Base-by-base conservation (phyloP, 2,113 vertebrate species). In the Osmerus mordax region DNA sequence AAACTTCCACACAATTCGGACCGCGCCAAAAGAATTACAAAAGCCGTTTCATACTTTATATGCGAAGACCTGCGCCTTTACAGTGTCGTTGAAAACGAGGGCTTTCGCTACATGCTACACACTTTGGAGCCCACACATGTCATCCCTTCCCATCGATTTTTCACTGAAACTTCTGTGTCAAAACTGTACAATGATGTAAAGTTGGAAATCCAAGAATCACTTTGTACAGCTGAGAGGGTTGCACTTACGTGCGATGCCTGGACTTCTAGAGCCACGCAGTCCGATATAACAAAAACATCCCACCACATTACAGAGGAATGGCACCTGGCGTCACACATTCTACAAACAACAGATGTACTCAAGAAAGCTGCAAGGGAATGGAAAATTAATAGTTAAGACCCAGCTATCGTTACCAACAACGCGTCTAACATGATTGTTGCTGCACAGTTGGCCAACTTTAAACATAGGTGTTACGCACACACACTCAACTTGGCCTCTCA, bases 41-140 rank as follows among this genome's bases (percentile, higher is more conserved):
- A 52, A 52, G 36, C 16, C 2, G 21, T 69, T 69, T 56, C 56
- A 69, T 55, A 41, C 53, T 69, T 69, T 41, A 66, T 66, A 66
- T 66, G 29, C 16, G 4, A 66, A 66, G 65, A 66, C 65, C 47
- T 66, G 41, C 9, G 32, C 65, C 47, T 11, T 9, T 58, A 55
- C 52, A 69, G 67, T 21, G 14, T 56, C 56, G 67, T 56, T 36
- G 52, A 69, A 56, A 69, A 69, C 25, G 12, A 69, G 28, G 67
- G 54, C 54, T 70, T 67, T 54, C 28, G 68, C 29, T 14, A 29
- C 18, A 51, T 69, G 52, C 51, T 69, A 28, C 25, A 55, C 6
- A 52, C 28, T 19, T 69, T 51, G 15, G 67, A 69, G 52, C 67
- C 67, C 14, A 13, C 12, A 51, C 58, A 69, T 55, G 56, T 3